These are phyloP conservation scores for Peromyscus melanophrys DNA, from an alignment of 2,797 vertebrate species.

Conservation along the genomic window DNA sequence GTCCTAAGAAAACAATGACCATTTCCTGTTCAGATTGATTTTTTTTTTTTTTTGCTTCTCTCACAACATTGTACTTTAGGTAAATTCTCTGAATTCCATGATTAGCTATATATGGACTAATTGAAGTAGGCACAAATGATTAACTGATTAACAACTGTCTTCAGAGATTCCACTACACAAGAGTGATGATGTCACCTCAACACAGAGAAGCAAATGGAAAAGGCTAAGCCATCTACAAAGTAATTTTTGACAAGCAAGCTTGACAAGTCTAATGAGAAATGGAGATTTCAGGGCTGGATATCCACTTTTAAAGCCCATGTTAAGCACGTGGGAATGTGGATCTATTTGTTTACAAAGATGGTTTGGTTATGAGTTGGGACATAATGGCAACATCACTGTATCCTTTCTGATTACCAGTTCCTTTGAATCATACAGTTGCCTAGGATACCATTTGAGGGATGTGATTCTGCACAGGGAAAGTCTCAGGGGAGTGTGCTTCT, in stretches of 20 bases:
- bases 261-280: not conserved
- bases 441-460: conserved; percentile 46
- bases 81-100: not conserved
- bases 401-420: conserved; percentile 65
- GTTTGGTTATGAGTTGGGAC: conserved; percentile 57
- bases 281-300: not conserved
- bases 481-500: conserved; percentile 44
- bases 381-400: conserved; percentile 60
- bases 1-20: not conserved
- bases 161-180: not conserved
- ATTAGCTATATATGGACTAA: not conserved
- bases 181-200: not conserved
- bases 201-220: not conserved
- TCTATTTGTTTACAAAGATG: conserved; percentile 56
- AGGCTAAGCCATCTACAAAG: not conserved
- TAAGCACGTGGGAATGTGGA: conserved; percentile 43
- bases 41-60: not conserved
- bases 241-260: conserved; percentile 10
- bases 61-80: not conserved
- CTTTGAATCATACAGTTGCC: conserved; percentile 63
- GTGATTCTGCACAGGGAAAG: conserved; percentile 45
- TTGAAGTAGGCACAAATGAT: conserved; percentile 45
- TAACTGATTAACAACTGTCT: conserved; percentile 42
- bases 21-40: not conserved
- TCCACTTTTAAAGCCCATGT: not conserved